Base-by-base conservation (phyloP, 2,113 vertebrate species). In the Rallus limicola region DNA sequence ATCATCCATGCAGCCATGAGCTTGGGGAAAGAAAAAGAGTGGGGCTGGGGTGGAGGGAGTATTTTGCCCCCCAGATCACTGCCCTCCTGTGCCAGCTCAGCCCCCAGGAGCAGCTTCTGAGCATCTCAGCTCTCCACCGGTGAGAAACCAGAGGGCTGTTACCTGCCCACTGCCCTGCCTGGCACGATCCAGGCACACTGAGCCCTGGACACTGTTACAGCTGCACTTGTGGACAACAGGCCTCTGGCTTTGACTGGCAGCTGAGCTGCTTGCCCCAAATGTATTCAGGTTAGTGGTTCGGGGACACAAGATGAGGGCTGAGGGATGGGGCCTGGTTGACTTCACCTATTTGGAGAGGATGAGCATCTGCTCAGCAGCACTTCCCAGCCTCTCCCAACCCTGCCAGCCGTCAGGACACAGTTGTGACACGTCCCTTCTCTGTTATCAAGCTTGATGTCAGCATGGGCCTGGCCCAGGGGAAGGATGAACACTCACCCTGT, bases 151-250 rank as follows among this genome's bases (percentile, higher is more conserved):
- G 44, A 42, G 25, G 13, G 13, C 21, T 62, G 10, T 33, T 24
- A 70, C 33, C 33, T 83, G 44, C 16, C 29, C 4, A 1, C 16
- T 26, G 33, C 6, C 18, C 48, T 68, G 50, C 62, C 70, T 3
- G 10, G 9, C 31, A 33, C 2, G 3, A 55, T 36, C 65, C 52
- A 62, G 65, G 40, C 8, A 15, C 3, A 19, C 8, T 5, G 8
- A 29, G n/a, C 29, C 87, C 50, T 55, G 70, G 52, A 21, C 21
- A 23, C 21, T 2, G 2, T 20, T 26, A 34, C 8, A 82, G 50
- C 64, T 6, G 11, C 19, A n/a, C 55, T 2, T 0, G 0, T 5
- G 20, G 31, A 48, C 60, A 40, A 70, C 4, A 12, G 5, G 4
- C 31, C 36, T 40, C 48, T 11, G n/a, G 13, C 17, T 10, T 40